A percentile compares a stretch with the other conserved stretches of the same genome.
phyloP scores from a whole-genome alignment of 2,888 invertebrate genomes.

The Torymus aiolomorphi region DNA sequence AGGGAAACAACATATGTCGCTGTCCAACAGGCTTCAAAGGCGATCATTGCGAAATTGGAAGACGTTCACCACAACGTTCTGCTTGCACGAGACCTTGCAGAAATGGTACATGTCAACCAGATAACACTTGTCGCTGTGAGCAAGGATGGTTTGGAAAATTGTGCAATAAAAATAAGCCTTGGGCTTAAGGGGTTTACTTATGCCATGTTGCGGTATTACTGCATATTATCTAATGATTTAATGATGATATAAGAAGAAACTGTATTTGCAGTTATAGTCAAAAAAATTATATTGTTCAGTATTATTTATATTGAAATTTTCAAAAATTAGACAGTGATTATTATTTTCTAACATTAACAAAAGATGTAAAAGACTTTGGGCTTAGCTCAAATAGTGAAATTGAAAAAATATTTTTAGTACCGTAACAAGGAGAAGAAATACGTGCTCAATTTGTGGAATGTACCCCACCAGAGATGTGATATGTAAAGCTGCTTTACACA shows the following conservation, averaged over 20 bases:
- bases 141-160: slow-evolving; percentile 89
- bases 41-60: slow-evolving; percentile 93
- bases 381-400: slow-evolving; percentile 24
- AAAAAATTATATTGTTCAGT: slow-evolving; percentile 39
- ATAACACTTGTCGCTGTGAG: slow-evolving; percentile 86
- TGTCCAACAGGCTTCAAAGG: slow-evolving; percentile 91
- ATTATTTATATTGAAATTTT: slow-evolving; percentile 39
- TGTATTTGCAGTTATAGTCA: slow-evolving; percentile 30
- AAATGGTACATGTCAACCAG: slow-evolving; percentile 85
- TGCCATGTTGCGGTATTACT: slow-evolving; percentile 59
- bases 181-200: slow-evolving; percentile 68
- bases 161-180: slow-evolving; percentile 85
- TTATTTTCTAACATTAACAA: slow-evolving; percentile 20
- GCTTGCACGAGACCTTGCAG: slow-evolving; percentile 86
- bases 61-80: slow-evolving; percentile 81
- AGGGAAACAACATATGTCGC: slow-evolving; percentile 91
- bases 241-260: slow-evolving; percentile 11
- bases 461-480: slow-evolving; percentile 74
- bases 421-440: slow-evolving; percentile 38
- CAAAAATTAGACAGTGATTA: slow-evolving; percentile 28
- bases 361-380: slow-evolving; percentile 27
- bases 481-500: slow-evolving; percentile 74
- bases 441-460: slow-evolving; percentile 60
- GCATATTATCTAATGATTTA: slow-evolving; percentile 30
- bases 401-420: slow-evolving; percentile 47